Percentiles rank a stretch among this genome's conserved stretches.
Evolutionary conservation across 2,888 invertebrate genomes (phyloP).

Genomic region (Luffia ferchaultella): DNA sequence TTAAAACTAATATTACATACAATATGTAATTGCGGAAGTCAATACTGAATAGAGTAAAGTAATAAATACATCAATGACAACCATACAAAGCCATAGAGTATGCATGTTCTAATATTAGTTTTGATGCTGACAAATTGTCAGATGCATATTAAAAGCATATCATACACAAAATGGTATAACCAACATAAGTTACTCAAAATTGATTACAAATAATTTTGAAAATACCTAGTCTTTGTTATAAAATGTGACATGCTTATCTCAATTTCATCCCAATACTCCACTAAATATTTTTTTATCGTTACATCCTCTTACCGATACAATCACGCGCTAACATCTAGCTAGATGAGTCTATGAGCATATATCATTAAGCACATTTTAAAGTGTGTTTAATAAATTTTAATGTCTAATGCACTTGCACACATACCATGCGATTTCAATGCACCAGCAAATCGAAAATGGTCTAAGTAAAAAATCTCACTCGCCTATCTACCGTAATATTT

Average conservation of each 20-base stretch:
- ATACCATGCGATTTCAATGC: no score
- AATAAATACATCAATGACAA: not conserved
- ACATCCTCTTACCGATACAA: not conserved
- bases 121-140: not conserved
- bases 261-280: no score
- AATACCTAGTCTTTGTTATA: no score
- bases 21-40: constrained; percentile 47
- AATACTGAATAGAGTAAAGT: constrained; percentile 40
- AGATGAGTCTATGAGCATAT: not conserved
- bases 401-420: not conserved
- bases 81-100: not conserved
- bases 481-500: not conserved
- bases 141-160: not conserved
- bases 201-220: not conserved
- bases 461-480: not conserved
- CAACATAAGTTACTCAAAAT: not conserved
- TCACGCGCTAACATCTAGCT: not conserved
- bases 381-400: not conserved
- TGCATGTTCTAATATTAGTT: not conserved
- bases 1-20: constrained; percentile 45
- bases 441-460: not conserved
- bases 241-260: no score
- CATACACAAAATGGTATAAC: not conserved
- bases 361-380: not conserved
- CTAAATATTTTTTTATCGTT: no score